Evolutionary conservation across 2,113 vertebrate genomes (phyloP), one percentile per base, ranked within the genome.

Genomic region (Ictalurus punctatus): DNA sequence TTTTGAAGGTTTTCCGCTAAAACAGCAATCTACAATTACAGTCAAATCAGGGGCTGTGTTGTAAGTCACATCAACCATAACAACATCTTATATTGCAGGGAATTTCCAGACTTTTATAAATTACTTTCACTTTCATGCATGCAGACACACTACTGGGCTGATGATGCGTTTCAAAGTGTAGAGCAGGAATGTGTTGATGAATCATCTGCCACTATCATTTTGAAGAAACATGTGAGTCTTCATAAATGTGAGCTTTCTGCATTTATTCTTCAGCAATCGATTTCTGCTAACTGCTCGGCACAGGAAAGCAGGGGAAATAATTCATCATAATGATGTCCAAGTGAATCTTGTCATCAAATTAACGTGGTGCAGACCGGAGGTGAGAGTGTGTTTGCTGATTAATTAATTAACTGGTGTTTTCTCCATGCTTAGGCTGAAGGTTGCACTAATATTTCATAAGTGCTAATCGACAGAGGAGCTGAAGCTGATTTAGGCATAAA

Each of bases 341-440:
- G 94, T 94, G 93, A 94, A 93, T 91, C 90, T 85, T 92, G 93
- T 94, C 95, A 94, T 94, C 92, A 92, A 90, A 96, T 94, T 93
- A 94, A 94, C 95, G 93, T 93, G 86, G 23, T 37, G 90, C 85
- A 92, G 94, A 93, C 90, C 93, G 88, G 92, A 90, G 93, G 88
- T 93, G 92, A 93, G 92, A 92, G 92, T 86, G 90, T 90, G 54
- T 79, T 93, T 92, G 92, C 94, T 93, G 93, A 94, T 94, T 94
- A 95, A 95, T 95, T 94, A 95, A 94, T 94, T 92, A 86, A 87
- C 85, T 23, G 86, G 92, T 92, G 94, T 95, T 94, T 95, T 94
- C 94, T 92, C 91, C 92, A 93, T 93, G 92, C 93, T 94, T 95
- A 91, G 94, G 93, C 93, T 94, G 92, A 94, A 95, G 94, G 94